Evolutionary conservation across 2,888 invertebrate genomes (phyloP), one percentile per base, ranked within the genome.

Genomic region (Thymelicus sylvestris): DNA sequence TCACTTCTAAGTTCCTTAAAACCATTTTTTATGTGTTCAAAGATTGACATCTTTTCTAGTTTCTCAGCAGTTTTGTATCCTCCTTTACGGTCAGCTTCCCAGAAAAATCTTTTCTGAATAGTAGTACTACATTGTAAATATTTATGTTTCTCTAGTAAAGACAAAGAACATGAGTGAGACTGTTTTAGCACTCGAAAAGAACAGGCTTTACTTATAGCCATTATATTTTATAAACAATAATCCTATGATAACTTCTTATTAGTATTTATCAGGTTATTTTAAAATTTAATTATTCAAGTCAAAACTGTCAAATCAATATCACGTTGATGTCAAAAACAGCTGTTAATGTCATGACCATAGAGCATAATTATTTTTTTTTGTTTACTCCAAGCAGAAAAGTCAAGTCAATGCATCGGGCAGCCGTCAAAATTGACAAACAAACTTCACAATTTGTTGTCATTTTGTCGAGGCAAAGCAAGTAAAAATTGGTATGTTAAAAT

Each of bases 1-100:
- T 98, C 97, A 6, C 91, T 74, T 81, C 95, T 96, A 0, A 98
- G 81, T 78, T 96, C 95, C 74, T 95, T 94, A 13, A 96, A 88
- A 0, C 97, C 97, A 73, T 95, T 92, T 65, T 95, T 91, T 48
- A 97, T 85, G 72, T 95, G 91, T 76, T 95, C 88, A 59, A 94
- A 92, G 74, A 89, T 91, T 4, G 95, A 88, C 52, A 93, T 81
- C 64, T 88, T 70, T 67, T 88, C 81, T 8, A 73, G 15, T 64
- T 74, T 74, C 71, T 89, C 82, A 72, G 81, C 77, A 3, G 88
- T 90, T 66, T 92, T 86, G 80, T 96, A 96, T 41, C 95, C 96
- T 62, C 95, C 94, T 90, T 95, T 96, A 73, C 94, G 93, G 76
- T 95, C 93, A 15, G 73, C 84, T 83, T 96, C 96, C 90, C 93